Percentiles rank a stretch among this genome's conserved stretches.
Evolutionary conservation across 2,888 invertebrate genomes (phyloP).

Genomic region (Rhorus exstirpatorius): DNA sequence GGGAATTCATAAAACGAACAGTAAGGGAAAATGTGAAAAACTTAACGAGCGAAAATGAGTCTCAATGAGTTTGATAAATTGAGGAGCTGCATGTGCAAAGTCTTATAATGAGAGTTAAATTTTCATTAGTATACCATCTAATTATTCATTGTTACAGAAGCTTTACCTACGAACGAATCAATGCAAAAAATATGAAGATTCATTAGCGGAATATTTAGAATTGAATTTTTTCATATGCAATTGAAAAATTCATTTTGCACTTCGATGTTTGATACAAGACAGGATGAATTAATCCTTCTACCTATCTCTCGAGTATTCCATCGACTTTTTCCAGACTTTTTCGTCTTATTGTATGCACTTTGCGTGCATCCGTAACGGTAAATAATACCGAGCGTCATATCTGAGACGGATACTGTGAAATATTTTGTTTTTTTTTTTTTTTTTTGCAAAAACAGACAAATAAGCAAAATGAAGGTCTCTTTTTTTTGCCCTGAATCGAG

Average conservation of each 20-base stretch:
- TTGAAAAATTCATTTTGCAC: constrained; percentile 12
- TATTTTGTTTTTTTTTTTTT: constrained; percentile 15
- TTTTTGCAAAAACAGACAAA: constrained; percentile 21
- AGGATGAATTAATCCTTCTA: constrained; percentile 18
- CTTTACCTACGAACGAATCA: too few relatives aligned
- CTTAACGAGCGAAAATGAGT: background rate
- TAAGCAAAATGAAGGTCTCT: constrained; percentile 12
- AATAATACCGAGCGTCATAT: constrained; percentile 61
- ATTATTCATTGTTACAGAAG: too few relatives aligned
- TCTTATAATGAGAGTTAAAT: too few relatives aligned
- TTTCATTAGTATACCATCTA: too few relatives aligned
- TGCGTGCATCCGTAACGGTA: constrained; percentile 61
- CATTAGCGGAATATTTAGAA: background rate
- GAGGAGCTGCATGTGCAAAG: too few relatives aligned
- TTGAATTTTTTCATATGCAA: background rate
- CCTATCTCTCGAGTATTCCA: background rate
- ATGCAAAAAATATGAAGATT: background rate
- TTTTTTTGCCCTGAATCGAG: constrained; percentile 22
- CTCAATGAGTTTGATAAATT: background rate
- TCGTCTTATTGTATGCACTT: constrained; percentile 14
- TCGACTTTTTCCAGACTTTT: background rate
- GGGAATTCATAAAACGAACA: background rate
- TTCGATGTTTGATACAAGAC: background rate
- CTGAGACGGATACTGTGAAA: constrained; percentile 41
- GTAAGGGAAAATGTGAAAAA: background rate